A percentile compares a stretch with the other conserved stretches of the same genome.
Conservation (phyloP, 2,113 vertebrate species). For the Callopanchax toddi region DNA sequence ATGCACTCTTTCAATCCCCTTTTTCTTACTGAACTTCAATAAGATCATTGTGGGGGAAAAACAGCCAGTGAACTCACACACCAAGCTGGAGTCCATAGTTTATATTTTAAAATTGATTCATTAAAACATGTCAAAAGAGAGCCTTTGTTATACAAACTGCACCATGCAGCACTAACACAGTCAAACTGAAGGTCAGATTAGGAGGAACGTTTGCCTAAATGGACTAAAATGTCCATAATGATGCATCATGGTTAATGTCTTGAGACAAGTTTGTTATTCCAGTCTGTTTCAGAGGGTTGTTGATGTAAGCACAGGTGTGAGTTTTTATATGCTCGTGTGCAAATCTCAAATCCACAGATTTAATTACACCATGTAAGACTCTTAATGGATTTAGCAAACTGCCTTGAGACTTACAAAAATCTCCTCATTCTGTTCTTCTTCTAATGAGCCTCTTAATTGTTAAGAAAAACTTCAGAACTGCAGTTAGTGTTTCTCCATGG, state of each 20-base stretch:
- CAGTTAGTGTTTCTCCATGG: not conserved
- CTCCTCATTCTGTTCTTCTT: slow-evolving; percentile 1
- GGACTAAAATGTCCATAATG: too few relatives aligned
- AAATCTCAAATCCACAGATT: slow-evolving; percentile 1
- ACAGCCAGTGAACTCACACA: too few relatives aligned
- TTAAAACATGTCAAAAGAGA: too few relatives aligned
- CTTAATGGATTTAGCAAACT: slow-evolving; percentile 2
- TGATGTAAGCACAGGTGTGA: slow-evolving; percentile 5
- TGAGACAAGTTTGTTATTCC: not conserved
- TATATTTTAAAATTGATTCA: too few relatives aligned
- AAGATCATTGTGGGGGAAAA: too few relatives aligned
- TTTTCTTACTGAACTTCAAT: too few relatives aligned
- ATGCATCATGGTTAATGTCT: not conserved
- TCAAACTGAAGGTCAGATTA: too few relatives aligned
- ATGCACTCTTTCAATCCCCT: too few relatives aligned
- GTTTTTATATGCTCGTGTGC: not conserved
- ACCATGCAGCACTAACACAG: too few relatives aligned
- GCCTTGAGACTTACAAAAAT: slow-evolving; percentile 14
- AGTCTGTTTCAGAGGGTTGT: not conserved
- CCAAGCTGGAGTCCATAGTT: too few relatives aligned
- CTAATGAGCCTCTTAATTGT: slow-evolving; percentile 19
- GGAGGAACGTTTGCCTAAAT: too few relatives aligned
- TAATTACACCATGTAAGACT: slow-evolving; percentile 17
- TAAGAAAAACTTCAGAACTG: slow-evolving; percentile 13
- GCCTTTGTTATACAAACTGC: too few relatives aligned